Conservation (phyloP, 2,888 invertebrate genomes). For the Aleiodes alternator region DNA sequence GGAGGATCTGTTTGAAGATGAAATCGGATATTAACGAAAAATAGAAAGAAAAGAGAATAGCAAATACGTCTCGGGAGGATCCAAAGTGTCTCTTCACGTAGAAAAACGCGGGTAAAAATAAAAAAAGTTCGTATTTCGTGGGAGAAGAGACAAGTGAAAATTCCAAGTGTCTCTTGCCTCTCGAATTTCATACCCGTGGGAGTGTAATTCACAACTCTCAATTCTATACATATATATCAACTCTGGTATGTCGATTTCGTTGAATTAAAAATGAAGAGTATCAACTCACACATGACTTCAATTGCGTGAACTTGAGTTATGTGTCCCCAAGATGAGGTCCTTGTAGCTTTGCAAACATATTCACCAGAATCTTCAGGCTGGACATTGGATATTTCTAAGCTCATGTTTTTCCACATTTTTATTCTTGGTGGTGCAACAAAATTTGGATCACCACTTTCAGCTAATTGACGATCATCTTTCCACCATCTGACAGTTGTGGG, state of each 20-base stretch:
- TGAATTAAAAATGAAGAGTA: conserved; percentile 4
- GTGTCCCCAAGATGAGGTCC: conserved; percentile 82
- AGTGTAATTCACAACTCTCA: conserved; percentile 14
- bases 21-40: background rate
- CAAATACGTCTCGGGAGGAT: conserved; percentile 20
- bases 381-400: conserved; percentile 80
- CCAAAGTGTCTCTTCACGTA: background rate
- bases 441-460: conserved; percentile 79
- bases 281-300: conserved; percentile 85
- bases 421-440: conserved; percentile 78
- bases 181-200: conserved; percentile 31
- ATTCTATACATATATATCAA: background rate
- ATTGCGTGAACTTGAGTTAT: conserved; percentile 86
- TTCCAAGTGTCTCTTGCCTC: conserved; percentile 4
- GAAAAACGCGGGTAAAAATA: background rate
- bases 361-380: conserved; percentile 80
- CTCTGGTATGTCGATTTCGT: background rate
- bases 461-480: conserved; percentile 76
- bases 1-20: conserved; percentile 80
- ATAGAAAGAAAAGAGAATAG: background rate
- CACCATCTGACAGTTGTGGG: conserved; percentile 70
- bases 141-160: conserved; percentile 19
- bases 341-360: conserved; percentile 82
- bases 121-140: conserved; percentile 1
- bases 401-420: conserved; percentile 83